These are phyloP conservation scores for Hololepta plana DNA, from an alignment of 2,888 invertebrate genomes.

Conservation along the genomic window DNA sequence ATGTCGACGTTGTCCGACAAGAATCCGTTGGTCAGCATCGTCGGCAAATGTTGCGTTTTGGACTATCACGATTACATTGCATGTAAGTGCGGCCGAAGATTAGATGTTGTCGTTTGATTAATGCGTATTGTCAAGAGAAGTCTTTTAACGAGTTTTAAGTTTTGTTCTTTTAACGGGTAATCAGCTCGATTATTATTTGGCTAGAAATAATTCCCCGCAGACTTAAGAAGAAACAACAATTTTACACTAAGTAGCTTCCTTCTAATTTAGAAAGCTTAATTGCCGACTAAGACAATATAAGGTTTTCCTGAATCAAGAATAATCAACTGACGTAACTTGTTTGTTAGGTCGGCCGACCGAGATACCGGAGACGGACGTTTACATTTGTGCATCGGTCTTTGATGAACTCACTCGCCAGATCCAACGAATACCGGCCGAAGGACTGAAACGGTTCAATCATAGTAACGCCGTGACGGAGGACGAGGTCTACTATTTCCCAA, in stretches of 20 bases:
- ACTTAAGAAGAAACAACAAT: too few species aligned
- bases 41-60: constrained; percentile 80
- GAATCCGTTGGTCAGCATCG: constrained; percentile 76
- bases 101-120: too few species aligned
- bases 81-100: constrained; percentile 46
- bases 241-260: too few species aligned
- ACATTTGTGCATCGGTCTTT: constrained; percentile 80
- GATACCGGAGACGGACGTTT: constrained; percentile 80
- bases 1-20: constrained; percentile 82
- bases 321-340: too few species aligned
- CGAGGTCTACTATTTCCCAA: constrained; percentile 71
- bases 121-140: too few species aligned
- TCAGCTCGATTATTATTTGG: too few species aligned
- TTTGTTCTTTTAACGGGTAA: too few species aligned
- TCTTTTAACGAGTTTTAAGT: too few species aligned
- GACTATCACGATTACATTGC: constrained; percentile 80
- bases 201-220: too few species aligned
- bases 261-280: too few species aligned
- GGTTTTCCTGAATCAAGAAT: too few species aligned
- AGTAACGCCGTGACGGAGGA: constrained; percentile 78
- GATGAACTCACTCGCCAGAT: constrained; percentile 73
- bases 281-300: too few species aligned
- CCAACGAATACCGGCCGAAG: constrained; percentile 47
- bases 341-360: constrained; percentile 78
- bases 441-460: constrained; percentile 70